Conservation (phyloP, 1,140 invertebrate genomes). For the Aphelenchoides besseyi region DNA sequence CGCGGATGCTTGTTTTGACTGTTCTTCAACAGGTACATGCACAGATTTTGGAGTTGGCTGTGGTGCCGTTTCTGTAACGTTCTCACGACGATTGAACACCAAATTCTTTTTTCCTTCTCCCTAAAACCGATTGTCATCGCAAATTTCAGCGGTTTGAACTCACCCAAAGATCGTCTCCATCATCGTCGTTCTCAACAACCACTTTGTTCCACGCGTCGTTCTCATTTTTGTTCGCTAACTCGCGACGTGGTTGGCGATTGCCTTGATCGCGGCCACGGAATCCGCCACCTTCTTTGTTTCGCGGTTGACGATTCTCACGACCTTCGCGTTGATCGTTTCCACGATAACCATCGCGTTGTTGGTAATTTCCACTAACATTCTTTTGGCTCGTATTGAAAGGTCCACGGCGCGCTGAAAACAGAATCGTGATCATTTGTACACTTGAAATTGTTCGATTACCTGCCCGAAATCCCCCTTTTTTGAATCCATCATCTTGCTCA, state of each 20-base stretch:
- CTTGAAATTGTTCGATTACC: background rate
- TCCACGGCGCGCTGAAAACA: background rate
- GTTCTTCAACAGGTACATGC: background rate
- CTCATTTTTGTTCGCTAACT: background rate
- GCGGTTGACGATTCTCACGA: background rate
- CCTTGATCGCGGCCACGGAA: background rate
- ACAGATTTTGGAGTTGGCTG: background rate
- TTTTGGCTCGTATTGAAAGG: background rate
- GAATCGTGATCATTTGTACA: too few species aligned
- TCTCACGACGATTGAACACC: constrained; percentile 17
- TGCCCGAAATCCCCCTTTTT: background rate
- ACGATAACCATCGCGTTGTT: background rate
- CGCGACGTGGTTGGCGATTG: background rate
- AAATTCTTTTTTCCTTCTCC: background rate
- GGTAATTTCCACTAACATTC: background rate
- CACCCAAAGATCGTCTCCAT: constrained; percentile 20
- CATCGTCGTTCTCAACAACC: constrained; percentile 1
- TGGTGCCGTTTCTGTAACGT: constrained; percentile 6
- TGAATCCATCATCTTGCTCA: background rate
- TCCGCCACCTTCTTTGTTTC: background rate
- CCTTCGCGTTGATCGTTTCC: background rate
- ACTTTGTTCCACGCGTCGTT: background rate
- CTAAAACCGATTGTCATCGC: background rate
- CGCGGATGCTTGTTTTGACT: constrained; percentile 4
- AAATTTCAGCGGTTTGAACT: background rate